Percentiles rank a stretch among this genome's conserved stretches.
These are phyloP conservation scores for Ferrisia virgata DNA, from an alignment of 2,888 invertebrate genomes.

Conservation along the genomic window DNA sequence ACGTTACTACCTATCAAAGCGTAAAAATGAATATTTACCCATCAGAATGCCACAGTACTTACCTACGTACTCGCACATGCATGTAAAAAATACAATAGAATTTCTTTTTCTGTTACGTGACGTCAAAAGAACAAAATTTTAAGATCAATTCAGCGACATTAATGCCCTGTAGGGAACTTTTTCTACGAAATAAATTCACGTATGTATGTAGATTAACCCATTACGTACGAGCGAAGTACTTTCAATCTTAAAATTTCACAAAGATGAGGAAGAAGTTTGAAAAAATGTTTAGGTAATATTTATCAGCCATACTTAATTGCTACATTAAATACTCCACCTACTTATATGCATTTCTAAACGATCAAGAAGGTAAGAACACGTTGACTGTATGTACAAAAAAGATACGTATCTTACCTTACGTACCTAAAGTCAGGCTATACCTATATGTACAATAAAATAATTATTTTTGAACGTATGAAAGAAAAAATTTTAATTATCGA, in stretches of 20 bases:
- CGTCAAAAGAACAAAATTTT: neutral
- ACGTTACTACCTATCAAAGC: neutral
- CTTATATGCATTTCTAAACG: too few relatives aligned
- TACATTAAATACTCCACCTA: too few relatives aligned
- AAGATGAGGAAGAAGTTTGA: neutral
- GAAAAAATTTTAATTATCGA: conserved; percentile 2
- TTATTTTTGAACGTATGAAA: neutral
- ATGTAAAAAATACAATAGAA: neutral
- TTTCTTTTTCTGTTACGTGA: neutral
- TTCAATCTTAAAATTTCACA: neutral
- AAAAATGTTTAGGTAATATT: neutral
- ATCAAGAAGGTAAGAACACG: too few relatives aligned
- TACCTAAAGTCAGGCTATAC: too few relatives aligned
- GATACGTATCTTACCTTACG: too few relatives aligned
- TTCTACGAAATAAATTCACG: neutral
- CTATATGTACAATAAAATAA: neutral
- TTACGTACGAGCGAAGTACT: neutral
- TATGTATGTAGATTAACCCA: neutral
- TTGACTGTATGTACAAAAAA: too few relatives aligned
- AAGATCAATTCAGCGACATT: neutral
- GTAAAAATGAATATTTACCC: neutral
- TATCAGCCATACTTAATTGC: too few relatives aligned
- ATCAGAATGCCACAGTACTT: neutral
- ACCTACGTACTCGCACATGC: too few relatives aligned
- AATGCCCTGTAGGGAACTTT: neutral